These are phyloP conservation scores for Eupristina koningsbergeri DNA, from an alignment of 1,140 invertebrate genomes.

Conservation along the genomic window DNA sequence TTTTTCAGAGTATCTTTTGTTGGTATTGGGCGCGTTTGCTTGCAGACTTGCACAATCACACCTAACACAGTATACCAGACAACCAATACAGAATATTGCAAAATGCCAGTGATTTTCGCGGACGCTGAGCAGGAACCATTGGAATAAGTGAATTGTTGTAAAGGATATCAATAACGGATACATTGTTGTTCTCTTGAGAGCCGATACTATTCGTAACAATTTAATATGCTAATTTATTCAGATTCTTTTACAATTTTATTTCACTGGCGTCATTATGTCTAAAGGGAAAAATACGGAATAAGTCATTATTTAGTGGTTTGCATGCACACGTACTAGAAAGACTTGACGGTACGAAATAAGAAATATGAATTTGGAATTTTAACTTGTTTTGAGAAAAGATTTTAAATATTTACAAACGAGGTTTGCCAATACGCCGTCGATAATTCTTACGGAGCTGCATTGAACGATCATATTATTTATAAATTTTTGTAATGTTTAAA, in stretches of 20 bases:
- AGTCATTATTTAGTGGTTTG: neutral
- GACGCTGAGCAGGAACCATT: neutral
- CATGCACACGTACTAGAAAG: no score
- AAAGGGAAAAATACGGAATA: neutral
- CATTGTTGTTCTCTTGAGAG: neutral
- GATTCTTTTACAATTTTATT: neutral
- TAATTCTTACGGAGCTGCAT: no score
- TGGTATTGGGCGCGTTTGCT: neutral
- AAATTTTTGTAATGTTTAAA: no score
- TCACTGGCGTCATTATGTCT: neutral
- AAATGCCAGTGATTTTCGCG: neutral
- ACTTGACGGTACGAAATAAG: no score
- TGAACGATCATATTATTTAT: no score
- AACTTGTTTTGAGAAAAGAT: neutral
- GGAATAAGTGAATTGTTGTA: neutral
- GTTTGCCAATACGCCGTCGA: no score
- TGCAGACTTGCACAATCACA: neutral
- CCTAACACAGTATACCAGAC: neutral
- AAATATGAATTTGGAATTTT: no score
- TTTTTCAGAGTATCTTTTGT: neutral
- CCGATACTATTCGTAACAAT: neutral
- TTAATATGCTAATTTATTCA: neutral
- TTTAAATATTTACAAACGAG: no score
- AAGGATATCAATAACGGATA: neutral
- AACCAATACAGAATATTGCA: neutral